Evolutionary conservation across 2,888 invertebrate species (phyloP).

Genomic region (Synanthedon andrenaeformis): DNA sequence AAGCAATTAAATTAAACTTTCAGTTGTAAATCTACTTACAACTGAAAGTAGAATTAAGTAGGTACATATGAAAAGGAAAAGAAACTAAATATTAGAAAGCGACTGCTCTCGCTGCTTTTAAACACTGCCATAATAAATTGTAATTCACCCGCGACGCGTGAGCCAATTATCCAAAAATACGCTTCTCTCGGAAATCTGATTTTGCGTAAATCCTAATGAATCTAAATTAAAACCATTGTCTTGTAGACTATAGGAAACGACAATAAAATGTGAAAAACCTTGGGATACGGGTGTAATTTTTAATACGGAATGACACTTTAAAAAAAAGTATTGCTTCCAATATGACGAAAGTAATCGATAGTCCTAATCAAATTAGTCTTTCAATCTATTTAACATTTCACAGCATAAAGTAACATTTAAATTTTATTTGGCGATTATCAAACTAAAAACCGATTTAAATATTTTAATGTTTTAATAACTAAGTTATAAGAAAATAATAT

Average conservation of each 20-base stretch:
- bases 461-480: no score
- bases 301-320: no score
- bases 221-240: no score
- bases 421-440: no score
- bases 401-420: no score
- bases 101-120: constrained; percentile 1
- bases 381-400: no score
- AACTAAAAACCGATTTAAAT: no score
- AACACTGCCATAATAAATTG: constrained; percentile 4
- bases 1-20: not conserved
- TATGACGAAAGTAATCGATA: no score
- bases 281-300: not conserved
- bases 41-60: not conserved
- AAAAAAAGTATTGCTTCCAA: no score
- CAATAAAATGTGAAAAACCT: not conserved
- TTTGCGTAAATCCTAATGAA: not conserved
- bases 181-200: not conserved
- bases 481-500: no score
- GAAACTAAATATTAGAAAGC: constrained; percentile 10
- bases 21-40: not conserved
- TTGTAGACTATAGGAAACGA: no score
- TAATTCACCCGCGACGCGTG: constrained; percentile 5
- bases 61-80: not conserved
- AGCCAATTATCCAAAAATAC: constrained; percentile 6
- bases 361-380: no score